Evolutionary conservation across 2,888 invertebrate genomes (phyloP).

Genomic region (Ligdia adustata): DNA sequence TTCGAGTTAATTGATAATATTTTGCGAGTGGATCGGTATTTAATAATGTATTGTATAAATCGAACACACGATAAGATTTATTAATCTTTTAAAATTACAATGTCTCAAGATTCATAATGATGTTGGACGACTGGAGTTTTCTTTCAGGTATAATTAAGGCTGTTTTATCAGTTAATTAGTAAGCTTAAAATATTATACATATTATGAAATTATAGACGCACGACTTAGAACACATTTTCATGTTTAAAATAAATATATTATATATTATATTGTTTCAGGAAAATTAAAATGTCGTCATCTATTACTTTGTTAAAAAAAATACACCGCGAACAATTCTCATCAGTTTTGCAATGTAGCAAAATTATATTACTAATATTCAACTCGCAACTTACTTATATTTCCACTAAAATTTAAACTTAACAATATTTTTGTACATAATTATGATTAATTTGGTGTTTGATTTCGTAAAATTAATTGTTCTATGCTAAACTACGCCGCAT

Average conservation of each 20-base stretch:
- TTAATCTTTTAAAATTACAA: not conserved
- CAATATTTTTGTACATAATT: slow-evolving; percentile 55
- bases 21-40: not conserved
- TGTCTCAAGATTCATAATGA: slow-evolving; percentile 5
- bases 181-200: not conserved
- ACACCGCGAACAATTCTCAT: not conserved
- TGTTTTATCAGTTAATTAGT: not conserved
- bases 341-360: slow-evolving; percentile 18
- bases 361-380: slow-evolving; percentile 12
- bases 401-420: slow-evolving; percentile 45
- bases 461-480: slow-evolving; percentile 65
- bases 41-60: not conserved
- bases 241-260: not conserved
- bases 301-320: not conserved
- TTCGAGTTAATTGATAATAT: not conserved
- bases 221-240: not conserved
- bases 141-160: not conserved
- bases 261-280: no score
- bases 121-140: slow-evolving; percentile 14
- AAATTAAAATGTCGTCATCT: slow-evolving; percentile 6
- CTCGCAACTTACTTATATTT: slow-evolving; percentile 40
- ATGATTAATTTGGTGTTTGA: slow-evolving; percentile 78
- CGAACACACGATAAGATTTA: not conserved
- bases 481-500: slow-evolving; percentile 45
- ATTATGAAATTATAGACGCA: not conserved